Conservation (phyloP, 2,888 invertebrate species). For the Conchocele bisecta region DNA sequence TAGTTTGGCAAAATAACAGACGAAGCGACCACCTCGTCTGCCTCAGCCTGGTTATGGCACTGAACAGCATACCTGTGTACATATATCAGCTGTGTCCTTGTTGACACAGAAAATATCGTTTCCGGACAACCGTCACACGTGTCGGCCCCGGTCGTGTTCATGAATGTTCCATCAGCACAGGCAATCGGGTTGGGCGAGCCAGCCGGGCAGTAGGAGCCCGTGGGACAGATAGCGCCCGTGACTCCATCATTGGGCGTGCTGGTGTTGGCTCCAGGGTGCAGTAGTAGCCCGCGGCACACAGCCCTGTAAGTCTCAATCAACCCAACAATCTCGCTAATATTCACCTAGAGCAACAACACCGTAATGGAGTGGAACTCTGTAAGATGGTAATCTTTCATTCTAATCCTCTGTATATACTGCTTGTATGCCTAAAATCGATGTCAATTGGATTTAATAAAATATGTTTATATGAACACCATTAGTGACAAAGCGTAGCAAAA, state of each 20-base stretch:
- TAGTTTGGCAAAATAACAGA: background rate
- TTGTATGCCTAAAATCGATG: too few relatives aligned
- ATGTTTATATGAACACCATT: too few relatives aligned
- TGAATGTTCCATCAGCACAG: slow-evolving; percentile 78
- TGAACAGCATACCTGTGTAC: slow-evolving; percentile 55
- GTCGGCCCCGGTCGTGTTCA: slow-evolving; percentile 78
- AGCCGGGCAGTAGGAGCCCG: slow-evolving; percentile 74
- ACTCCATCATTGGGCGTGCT: slow-evolving; percentile 71
- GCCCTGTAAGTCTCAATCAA: slow-evolving; percentile 69
- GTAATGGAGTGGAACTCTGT: too few relatives aligned
- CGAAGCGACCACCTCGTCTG: too few relatives aligned
- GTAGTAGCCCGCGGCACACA: slow-evolving; percentile 72
- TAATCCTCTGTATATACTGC: too few relatives aligned
- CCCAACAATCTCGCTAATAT: slow-evolving; percentile 73
- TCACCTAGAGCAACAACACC: too few relatives aligned
- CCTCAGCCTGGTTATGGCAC: background rate
- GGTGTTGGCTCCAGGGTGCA: slow-evolving; percentile 71
- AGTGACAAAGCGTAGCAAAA: too few relatives aligned
- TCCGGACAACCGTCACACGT: slow-evolving; percentile 77
- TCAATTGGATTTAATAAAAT: too few relatives aligned
- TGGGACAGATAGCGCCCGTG: slow-evolving; percentile 77
- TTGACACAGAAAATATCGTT: slow-evolving; percentile 79
- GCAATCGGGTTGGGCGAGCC: slow-evolving; percentile 72
- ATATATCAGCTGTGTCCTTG: slow-evolving; percentile 76
- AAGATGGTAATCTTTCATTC: too few relatives aligned